A percentile compares a stretch with the other conserved stretches of the same genome.
Evolutionary conservation across 2,888 invertebrate species (phyloP).

Genomic region (Entomobrya proxima): DNA sequence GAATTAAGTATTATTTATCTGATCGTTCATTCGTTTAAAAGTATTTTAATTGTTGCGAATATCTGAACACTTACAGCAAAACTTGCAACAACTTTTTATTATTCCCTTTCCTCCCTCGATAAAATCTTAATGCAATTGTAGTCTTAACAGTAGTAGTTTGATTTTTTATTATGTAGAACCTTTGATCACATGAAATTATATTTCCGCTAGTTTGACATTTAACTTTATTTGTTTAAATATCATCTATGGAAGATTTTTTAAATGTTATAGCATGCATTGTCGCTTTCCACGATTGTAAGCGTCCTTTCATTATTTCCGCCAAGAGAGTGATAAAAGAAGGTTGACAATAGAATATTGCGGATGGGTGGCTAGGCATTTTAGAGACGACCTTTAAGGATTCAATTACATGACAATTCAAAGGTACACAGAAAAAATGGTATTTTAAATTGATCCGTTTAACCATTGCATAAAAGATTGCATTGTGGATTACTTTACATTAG

Average conservation of each 20-base stretch:
- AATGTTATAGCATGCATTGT: not conserved
- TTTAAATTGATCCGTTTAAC: not conserved
- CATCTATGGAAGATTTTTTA: not conserved
- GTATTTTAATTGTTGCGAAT: too few species aligned
- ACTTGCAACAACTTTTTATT: too few species aligned
- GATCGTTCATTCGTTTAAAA: too few species aligned
- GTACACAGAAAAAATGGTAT: not conserved
- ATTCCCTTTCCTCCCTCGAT: too few species aligned
- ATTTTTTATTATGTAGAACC: too few species aligned
- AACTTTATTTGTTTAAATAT: not conserved
- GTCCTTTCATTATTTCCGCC: conserved; percentile 12
- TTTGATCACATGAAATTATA: too few species aligned
- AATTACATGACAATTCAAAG: not conserved
- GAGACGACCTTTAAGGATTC: not conserved
- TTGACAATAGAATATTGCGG: not conserved
- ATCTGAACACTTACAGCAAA: too few species aligned
- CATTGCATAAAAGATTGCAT: not conserved
- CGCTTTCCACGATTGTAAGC: not conserved
- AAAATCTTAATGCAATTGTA: too few species aligned
- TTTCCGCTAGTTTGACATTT: too few species aligned
- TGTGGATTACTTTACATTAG: too few species aligned
- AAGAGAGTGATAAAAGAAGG: conserved; percentile 20
- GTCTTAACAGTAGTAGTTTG: too few species aligned
- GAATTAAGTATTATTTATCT: too few species aligned
- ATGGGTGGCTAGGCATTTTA: conserved; percentile 1